Evolutionary conservation across 2,113 vertebrate genomes (phyloP), one percentile per base, ranked within the genome.

Genomic region (Odocoileus virginianus): DNA sequence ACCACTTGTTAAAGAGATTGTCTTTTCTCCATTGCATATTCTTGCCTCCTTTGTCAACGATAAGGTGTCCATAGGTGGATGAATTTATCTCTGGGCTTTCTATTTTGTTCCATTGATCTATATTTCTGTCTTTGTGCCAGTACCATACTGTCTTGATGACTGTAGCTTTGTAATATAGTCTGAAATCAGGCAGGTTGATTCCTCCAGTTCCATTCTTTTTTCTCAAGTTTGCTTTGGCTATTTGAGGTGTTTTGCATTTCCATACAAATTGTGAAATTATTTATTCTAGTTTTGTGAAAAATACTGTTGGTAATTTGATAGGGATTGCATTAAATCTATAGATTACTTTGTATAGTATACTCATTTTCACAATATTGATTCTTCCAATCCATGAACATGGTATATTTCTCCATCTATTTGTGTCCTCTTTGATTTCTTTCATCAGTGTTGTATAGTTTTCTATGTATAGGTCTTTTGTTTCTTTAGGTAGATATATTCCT

Each of bases 291-390:
- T 67, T 8, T 36, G 17, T 67, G 8, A 36, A 36, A 36, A 67
- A 67, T 67, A 36, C 64, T 0, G 0, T 67, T 67, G 64, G 8
- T 36, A 36, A 9, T 2, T 36, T 67, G 17, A 67, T 67, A 67
- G 64, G 33, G 17, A 21, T 67, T 67, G 17, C 17, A 21, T 10
- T 21, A 17, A 67, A 67, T 67, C 4, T 67, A 11, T 21, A 67
- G 33, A 36, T 36, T 67, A 16, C 17, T 36, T 21, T 67, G 64
- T 8, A 2, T 67, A 36, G 64, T 67, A 21, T 67, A 36, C n/a
- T 67, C 64, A 36, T 36, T 67, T 67, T 67, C 33, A 67, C 17
- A 36, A 1, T 36, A 36, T 36, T 67, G n/a, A 67, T 67, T 36
- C n/a, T 67, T 67, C n/a, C 33, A 21, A 36, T 21, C 17, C n/a